These are phyloP conservation scores for Meloidogyne hapla DNA, from an alignment of 1,140 invertebrate species.

Conservation along the genomic window DNA sequence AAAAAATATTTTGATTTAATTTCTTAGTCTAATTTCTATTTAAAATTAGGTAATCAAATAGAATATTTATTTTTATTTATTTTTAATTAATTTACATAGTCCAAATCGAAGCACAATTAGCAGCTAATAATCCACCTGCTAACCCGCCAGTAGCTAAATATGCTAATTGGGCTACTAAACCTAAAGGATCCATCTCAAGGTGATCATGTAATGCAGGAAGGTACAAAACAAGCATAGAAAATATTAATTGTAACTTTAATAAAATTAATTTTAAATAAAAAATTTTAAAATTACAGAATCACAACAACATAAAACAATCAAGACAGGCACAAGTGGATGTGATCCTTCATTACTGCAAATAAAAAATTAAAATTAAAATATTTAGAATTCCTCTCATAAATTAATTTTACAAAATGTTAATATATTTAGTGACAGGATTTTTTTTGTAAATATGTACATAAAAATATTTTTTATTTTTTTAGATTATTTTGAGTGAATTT, in stretches of 20 bases:
- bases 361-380: background rate
- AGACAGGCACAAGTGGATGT: slow-evolving; percentile 58
- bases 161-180: slow-evolving; percentile 53
- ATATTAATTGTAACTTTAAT: slow-evolving; percentile 52
- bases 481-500: too few relatives aligned
- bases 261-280: background rate
- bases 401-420: too few relatives aligned
- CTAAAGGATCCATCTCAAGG: slow-evolving; percentile 44
- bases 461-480: too few relatives aligned
- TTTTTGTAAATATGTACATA: too few relatives aligned
- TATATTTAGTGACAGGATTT: too few relatives aligned
- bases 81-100: slow-evolving; percentile 51
- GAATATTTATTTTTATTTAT: too few relatives aligned
- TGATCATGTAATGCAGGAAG: slow-evolving; percentile 60
- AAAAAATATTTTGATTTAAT: too few relatives aligned
- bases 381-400: too few relatives aligned
- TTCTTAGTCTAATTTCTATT: too few relatives aligned
- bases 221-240: slow-evolving; percentile 59
- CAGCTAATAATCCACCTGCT: slow-evolving; percentile 57
- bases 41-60: too few relatives aligned
- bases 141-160: slow-evolving; percentile 57
- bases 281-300: slow-evolving; percentile 35
- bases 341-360: slow-evolving; percentile 33
- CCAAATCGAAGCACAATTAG: slow-evolving; percentile 62
- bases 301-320: slow-evolving; percentile 56